These are phyloP conservation scores for Cyanistes caeruleus DNA, from an alignment of 2,113 vertebrate species.

Conservation along the genomic window DNA sequence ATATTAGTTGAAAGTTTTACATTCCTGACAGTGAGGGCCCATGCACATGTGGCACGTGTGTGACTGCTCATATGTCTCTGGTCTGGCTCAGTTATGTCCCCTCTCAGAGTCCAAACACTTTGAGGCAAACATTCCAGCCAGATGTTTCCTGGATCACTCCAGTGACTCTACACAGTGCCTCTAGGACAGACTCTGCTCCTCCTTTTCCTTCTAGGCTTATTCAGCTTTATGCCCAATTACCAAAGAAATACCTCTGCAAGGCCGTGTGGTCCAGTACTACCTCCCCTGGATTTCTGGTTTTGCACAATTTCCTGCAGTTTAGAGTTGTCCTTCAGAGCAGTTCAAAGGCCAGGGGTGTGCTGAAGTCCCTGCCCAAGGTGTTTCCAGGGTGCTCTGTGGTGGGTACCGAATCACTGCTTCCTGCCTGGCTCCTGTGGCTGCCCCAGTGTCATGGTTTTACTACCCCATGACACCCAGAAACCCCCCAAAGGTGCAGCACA, in stretches of 20 bases:
- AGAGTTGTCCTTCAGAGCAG: not conserved
- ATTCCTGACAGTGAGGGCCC: not conserved
- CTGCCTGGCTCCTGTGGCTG: not conserved
- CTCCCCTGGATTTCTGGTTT: not conserved
- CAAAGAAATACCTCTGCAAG: not conserved
- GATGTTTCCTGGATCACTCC: not conserved
- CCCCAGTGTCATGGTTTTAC: no score
- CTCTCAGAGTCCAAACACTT: not conserved
- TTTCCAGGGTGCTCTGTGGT: not conserved
- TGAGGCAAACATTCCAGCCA: not conserved
- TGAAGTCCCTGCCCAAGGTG: not conserved
- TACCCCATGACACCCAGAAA: no score
- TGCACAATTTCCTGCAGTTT: not conserved
- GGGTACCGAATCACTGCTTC: not conserved
- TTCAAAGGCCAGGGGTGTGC: not conserved
- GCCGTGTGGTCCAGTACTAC: not conserved
- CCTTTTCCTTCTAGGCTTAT: not conserved
- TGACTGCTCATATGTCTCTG: not conserved
- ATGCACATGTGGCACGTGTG: not conserved
- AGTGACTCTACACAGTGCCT: not conserved
- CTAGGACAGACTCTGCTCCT: not conserved
- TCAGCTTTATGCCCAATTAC: not conserved
- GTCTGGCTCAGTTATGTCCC: not conserved
- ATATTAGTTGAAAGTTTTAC: not conserved
- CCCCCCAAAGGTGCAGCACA: not conserved